Conservation (phyloP, 2,797 vertebrate species). For the Botia almorhae region DNA sequence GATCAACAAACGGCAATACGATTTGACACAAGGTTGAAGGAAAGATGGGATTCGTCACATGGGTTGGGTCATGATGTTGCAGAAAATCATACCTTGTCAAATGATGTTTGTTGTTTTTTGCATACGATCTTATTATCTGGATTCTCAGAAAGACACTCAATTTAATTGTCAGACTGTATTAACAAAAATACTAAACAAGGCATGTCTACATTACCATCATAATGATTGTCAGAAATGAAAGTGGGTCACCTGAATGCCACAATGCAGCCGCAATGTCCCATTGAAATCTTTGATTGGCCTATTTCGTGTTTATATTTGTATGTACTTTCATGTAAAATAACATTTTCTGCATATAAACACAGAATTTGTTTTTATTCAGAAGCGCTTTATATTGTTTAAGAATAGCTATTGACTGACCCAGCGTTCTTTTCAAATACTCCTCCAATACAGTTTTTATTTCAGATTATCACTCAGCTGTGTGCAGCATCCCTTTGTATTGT, state of each 20-base stretch:
- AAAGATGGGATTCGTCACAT: neutral
- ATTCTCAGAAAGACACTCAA: neutral
- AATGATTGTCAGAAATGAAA: conserved; percentile 9
- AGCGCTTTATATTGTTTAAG: neutral
- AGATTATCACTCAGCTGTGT: neutral
- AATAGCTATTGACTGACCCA: neutral
- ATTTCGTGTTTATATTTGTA: neutral
- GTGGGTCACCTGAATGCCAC: conserved; percentile 6
- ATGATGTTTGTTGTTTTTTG: neutral
- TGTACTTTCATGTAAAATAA: neutral
- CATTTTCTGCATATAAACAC: neutral
- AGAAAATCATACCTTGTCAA: neutral
- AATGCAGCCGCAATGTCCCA: neutral
- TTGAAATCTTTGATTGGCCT: neutral
- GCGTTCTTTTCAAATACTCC: neutral
- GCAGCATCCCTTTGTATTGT: neutral
- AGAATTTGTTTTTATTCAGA: too few species aligned
- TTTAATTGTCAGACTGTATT: neutral
- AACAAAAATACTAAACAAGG: neutral
- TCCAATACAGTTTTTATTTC: neutral
- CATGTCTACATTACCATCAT: neutral
- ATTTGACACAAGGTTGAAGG: neutral
- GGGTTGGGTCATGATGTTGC: neutral
- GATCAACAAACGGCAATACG: neutral
- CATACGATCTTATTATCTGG: neutral